phyloP scores from a whole-genome alignment of 2,113 vertebrate species.

The Pica pica region DNA sequence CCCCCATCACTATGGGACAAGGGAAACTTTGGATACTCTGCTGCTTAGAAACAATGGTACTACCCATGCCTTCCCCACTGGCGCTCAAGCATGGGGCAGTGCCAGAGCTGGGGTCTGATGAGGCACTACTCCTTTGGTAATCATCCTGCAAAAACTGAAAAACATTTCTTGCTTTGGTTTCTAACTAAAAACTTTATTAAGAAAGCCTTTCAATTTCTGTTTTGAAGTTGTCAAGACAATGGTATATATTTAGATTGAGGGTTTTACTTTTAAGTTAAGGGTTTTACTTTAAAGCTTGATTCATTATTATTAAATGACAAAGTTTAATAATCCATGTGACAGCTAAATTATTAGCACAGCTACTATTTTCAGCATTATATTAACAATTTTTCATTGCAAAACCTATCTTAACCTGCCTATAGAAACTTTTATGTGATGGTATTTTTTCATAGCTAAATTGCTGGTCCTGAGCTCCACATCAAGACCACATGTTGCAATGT shows the following conservation, averaged over 20 bases:
- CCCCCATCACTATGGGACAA: not conserved
- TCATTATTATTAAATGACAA: not conserved
- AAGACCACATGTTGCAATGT: rapidly evolving
- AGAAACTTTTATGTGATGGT: not conserved
- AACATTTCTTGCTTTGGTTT: not conserved
- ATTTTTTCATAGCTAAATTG: not conserved
- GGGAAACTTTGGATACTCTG: not conserved
- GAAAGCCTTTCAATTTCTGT: not conserved
- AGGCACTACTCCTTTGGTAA: not conserved
- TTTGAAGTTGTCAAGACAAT: not conserved
- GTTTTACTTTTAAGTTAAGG: not conserved
- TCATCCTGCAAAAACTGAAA: not conserved
- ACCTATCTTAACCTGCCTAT: not conserved
- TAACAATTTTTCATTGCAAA: not conserved
- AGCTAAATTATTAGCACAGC: not conserved
- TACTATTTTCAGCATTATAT: not conserved
- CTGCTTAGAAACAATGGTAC: not conserved
- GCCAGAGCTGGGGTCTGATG: not conserved
- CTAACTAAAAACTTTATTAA: not conserved
- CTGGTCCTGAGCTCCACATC: not conserved
- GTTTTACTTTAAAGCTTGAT: not conserved
- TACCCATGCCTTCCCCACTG: not conserved
- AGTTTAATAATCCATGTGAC: not conserved
- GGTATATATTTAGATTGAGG: not conserved
- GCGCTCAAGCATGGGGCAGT: not conserved